Percentiles rank a stretch among this genome's conserved stretches.
Evolutionary conservation across 2,113 vertebrate genomes (phyloP).

Genomic region (Apaloderma vittatum): DNA sequence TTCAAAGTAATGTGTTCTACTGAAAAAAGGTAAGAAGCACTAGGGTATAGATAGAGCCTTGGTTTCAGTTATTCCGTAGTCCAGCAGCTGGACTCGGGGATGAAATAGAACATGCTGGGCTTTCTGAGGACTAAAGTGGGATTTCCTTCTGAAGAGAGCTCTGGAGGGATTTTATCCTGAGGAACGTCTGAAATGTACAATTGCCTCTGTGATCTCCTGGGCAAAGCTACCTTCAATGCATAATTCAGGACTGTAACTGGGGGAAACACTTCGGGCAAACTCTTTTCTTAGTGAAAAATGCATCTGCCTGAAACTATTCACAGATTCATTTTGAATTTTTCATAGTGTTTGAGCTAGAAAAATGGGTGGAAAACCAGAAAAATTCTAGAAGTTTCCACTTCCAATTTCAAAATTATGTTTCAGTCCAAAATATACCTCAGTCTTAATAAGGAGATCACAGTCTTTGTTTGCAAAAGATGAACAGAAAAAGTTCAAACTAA

Average conservation of each 20-base stretch:
- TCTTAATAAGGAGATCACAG: not conserved
- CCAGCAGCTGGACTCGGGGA: not conserved
- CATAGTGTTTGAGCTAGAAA: not conserved
- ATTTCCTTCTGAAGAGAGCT: constrained; percentile 14
- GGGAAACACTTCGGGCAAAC: not conserved
- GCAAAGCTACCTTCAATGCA: not conserved
- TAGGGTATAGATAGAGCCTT: not conserved
- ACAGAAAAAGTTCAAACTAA: not conserved
- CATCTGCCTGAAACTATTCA: not conserved
- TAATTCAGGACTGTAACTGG: not conserved
- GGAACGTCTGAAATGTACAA: not conserved
- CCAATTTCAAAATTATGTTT: not conserved
- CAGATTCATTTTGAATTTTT: constrained; percentile 21
- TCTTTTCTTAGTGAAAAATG: not conserved
- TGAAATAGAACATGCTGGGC: not conserved
- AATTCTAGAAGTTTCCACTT: not conserved
- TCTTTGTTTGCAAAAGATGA: not conserved
- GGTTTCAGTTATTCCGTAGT: not conserved
- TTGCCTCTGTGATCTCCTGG: not conserved
- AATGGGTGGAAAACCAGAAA: not conserved
- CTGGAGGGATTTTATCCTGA: not conserved
- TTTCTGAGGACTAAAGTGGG: not conserved
- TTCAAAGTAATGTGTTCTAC: not conserved
- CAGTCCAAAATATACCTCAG: not conserved
- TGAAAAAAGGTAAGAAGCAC: not conserved